Evolutionary conservation across 2,113 vertebrate species (phyloP).

Genomic region (Meles meles): DNA sequence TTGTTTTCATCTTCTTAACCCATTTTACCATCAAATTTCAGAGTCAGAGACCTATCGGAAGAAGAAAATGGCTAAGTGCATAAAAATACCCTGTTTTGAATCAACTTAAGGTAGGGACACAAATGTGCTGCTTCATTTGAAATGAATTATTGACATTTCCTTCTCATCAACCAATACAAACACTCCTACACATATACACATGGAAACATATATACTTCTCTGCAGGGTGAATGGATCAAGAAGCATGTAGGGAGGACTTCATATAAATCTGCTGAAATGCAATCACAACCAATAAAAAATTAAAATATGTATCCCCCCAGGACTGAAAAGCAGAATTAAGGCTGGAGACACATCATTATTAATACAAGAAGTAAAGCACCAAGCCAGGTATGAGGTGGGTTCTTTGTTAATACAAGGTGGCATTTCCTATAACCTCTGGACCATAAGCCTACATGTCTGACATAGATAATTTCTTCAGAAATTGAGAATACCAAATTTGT

Average conservation of each 20-base stretch:
- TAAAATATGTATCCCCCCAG: constrained; percentile 43
- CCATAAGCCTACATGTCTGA: constrained; percentile 44
- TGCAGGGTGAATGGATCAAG: neutral
- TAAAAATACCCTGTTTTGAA: constrained; percentile 10
- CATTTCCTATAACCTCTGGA: constrained; percentile 55
- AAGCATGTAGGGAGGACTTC: neutral
- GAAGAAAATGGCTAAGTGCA: neutral
- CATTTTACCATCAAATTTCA: constrained; percentile 13
- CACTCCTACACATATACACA: neutral
- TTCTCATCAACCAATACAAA: neutral
- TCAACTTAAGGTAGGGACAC: neutral
- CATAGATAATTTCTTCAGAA: constrained; percentile 63
- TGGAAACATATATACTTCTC: neutral
- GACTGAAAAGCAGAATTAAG: constrained; percentile 47
- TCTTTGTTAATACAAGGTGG: constrained; percentile 5
- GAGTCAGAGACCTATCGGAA: neutral
- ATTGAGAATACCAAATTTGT: constrained; percentile 57
- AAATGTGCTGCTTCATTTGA: neutral
- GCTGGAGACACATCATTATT: constrained; percentile 32
- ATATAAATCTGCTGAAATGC: constrained; percentile 34
- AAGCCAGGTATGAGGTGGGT: constrained; percentile 34
- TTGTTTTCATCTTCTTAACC: neutral
- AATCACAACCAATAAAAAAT: neutral
- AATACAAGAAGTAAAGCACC: constrained; percentile 59
- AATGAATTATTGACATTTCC: neutral